These are phyloP conservation scores for Malacosoma neustria DNA, from an alignment of 2,888 invertebrate species.

Conservation along the genomic window DNA sequence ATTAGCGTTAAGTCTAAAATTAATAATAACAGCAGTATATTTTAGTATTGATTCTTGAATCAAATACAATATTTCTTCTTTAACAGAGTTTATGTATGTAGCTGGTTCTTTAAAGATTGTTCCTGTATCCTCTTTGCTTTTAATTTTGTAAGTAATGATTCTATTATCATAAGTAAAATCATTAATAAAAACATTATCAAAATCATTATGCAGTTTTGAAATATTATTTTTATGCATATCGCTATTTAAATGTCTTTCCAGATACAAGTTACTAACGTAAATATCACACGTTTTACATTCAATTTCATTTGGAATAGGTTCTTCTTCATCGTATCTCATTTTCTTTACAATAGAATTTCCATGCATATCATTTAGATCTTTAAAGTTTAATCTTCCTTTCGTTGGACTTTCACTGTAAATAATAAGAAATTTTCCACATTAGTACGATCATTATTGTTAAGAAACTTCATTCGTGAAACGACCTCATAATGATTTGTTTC, in stretches of 20 bases:
- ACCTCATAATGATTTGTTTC: no score
- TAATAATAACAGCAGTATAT: conserved; percentile 8
- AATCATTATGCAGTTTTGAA: not conserved
- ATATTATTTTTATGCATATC: not conserved
- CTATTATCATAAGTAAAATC: not conserved
- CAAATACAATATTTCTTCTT: conserved; percentile 7
- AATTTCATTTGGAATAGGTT: not conserved
- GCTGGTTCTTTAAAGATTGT: not conserved
- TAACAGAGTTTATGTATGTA: conserved; percentile 6
- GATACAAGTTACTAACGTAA: not conserved
- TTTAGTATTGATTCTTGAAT: conserved; percentile 6
- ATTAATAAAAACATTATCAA: conserved; percentile 1
- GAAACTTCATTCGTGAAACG: no score
- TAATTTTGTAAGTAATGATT: conserved; percentile 1
- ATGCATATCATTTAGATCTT: not conserved
- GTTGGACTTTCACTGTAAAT: not conserved
- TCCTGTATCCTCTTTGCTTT: not conserved
- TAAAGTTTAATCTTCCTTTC: not conserved
- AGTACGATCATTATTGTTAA: no score
- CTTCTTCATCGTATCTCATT: not conserved
- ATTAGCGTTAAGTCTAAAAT: conserved; percentile 13
- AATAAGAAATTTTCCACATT: no score
- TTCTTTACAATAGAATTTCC: not conserved
- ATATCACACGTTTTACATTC: not conserved
- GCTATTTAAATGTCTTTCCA: not conserved